Base-by-base conservation (phyloP, 2,113 vertebrate genomes). In the Gorsachius goisagi region DNA sequence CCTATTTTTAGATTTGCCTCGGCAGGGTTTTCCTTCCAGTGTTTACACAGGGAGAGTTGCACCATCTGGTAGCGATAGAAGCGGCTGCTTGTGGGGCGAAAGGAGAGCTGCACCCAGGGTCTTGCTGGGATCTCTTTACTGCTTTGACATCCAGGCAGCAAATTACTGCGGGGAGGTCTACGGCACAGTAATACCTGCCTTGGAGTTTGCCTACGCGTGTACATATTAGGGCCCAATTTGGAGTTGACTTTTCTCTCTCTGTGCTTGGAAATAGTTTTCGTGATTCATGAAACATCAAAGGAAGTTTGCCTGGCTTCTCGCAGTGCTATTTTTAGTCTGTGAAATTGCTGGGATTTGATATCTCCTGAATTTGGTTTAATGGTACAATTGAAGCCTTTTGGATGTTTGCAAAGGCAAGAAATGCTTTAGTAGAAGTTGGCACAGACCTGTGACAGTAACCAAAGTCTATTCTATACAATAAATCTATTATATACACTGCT, bases 61-160 rank as follows among this genome's bases (percentile, higher is more conserved):
- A 94, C 97, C 98, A 98, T 98, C 98, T 98, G 98, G 98, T 98
- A 98, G 92, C 83, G 92, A 97, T 98, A 97, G 97, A 96, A 97
- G 93, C 74, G 76, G 68, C 91, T 95, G 93, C 88, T 84, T 82
- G 89, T 83, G 91, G 90, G 93, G 92, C 3, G 47, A 79, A 63
- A 73, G 92, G 66, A 77, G 94, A 85, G 91, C 97, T 95, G 91
- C 89, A 85, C 93, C 81, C 95, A 66, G 44, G 83, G 52, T 66
- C 58, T 82, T 94, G 64, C 90, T 95, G 64, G 75, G 74, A 83
- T 91, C 91, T 95, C 83, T 69, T 28, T 13, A 2, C 63, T 67
- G 63, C 91, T 80, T 58, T 66, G 83, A 64, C 86, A 95, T 68
- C 84, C 95, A 78, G 88, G 76, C 94, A 85, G 76, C 88, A 89